Conservation (phyloP, 2,113 vertebrate species). For the Dromiciops gliroides region DNA sequence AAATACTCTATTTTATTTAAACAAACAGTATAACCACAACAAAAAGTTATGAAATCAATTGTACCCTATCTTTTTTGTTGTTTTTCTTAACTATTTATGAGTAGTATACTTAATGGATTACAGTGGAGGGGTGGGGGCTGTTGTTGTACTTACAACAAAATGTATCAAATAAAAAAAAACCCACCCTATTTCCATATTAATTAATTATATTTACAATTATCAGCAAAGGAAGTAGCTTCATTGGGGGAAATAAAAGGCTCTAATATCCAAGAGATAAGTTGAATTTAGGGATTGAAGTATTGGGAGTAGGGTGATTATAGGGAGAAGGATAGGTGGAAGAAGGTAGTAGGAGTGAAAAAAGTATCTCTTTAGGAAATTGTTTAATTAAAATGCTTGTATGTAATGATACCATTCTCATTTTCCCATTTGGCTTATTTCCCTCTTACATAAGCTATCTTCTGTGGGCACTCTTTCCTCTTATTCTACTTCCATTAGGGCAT, state of each 20-base stretch:
- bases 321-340: neutral
- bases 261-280: neutral
- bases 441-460: constrained; percentile 14
- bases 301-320: neutral
- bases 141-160: neutral
- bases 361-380: neutral
- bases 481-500: neutral
- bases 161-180: neutral
- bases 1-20: neutral
- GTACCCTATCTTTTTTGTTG: neutral
- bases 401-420: neutral
- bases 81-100: neutral
- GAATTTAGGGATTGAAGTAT: neutral
- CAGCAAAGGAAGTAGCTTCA: neutral
- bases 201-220: neutral
- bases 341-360: neutral
- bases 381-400: neutral
- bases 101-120: neutral
- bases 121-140: neutral
- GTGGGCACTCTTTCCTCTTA: neutral
- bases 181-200: neutral
- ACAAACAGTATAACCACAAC: neutral
- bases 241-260: neutral
- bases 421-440: neutral
- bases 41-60: neutral